Base-by-base conservation (phyloP, 2,113 vertebrate species). In the Atherinomorus stipes region DNA sequence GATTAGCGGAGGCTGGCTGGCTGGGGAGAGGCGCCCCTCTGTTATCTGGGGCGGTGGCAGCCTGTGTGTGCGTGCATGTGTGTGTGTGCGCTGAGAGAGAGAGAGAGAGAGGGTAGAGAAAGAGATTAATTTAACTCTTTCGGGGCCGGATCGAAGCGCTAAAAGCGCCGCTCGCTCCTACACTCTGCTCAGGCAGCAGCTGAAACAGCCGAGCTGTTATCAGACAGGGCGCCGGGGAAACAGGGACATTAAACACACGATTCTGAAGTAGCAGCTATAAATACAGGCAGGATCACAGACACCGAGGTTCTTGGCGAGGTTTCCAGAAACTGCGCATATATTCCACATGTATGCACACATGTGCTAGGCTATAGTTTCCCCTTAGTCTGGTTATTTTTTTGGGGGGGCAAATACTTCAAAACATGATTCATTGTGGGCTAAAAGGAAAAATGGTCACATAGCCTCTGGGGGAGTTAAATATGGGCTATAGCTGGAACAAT, bases 41-140 rank as follows among this genome's bases (percentile, higher is more conserved):
- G 88, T 92, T 92, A 91, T 92, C 91, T 92, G 88, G 91, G 91
- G 90, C 90, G 91, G 91, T 90, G 91, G 90, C 90, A 86, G 91
- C 67, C 83, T 90, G 86, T 85, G 86, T 89, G 87, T 85, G 84
- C 58, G 75, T 15, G 57, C 4, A 21, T n/a, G 57, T 22, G 57
- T 89, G 83, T 88, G 88, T 86, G 64, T 61, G 37, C 25, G 40
- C 18, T 25, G 67, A 34, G 71, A 63, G 74, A 45, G 80, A 22
- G 76, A 34, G 67, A 23, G 77, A 23, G 71, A 15, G 73, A 45
- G 74, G 26, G 34, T 21, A 44, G 81, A 70, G 80, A 51, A 80
- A 68, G 85, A 87, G 90, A 92, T 90, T 89, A 90, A 54, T 88
- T 92, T 91, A 92, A 91, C 91, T 76, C 89, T 85, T 89, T 88